phyloP scores from a whole-genome alignment of 2,888 invertebrate species.

The Cactoblastis cactorum region DNA sequence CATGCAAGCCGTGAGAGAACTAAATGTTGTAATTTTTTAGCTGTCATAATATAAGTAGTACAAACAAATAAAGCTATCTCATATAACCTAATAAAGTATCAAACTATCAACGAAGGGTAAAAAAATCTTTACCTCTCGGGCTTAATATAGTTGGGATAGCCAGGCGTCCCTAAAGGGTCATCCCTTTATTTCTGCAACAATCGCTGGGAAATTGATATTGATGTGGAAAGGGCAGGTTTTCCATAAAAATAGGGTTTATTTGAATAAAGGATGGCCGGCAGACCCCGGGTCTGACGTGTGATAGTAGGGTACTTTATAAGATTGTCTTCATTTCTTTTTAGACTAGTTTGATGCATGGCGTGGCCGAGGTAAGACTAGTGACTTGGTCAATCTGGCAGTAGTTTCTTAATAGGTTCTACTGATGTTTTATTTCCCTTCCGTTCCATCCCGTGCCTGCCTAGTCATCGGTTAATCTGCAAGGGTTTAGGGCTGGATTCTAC shows the following conservation, averaged over 20 bases:
- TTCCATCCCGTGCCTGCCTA: too few species aligned
- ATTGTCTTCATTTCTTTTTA: constrained; percentile 49
- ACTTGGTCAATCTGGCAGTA: too few species aligned
- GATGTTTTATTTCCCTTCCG: too few species aligned
- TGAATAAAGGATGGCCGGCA: constrained; percentile 76
- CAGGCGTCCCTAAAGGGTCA: constrained; percentile 72
- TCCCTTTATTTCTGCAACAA: constrained; percentile 79
- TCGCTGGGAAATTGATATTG: constrained; percentile 79
- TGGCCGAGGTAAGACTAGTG: constrained; percentile 33
- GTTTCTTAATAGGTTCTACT: too few species aligned
- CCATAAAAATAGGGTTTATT: constrained; percentile 80
- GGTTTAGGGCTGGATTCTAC: too few species aligned
- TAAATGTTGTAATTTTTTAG: too few species aligned
- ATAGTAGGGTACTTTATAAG: constrained; percentile 65
- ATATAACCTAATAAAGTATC: constrained; percentile 6
- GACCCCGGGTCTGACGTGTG: constrained; percentile 59
- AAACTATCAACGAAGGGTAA: constrained; percentile 18
- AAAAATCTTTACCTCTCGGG: constrained; percentile 43
- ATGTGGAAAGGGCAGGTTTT: constrained; percentile 78
- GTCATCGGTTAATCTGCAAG: too few species aligned
- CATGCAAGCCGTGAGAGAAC: too few species aligned
- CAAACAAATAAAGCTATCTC: background rate
- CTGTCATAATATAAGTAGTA: too few species aligned
- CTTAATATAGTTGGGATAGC: constrained; percentile 73
- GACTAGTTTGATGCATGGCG: constrained; percentile 52